Conservation (phyloP, 2,888 invertebrate genomes). For the Caenorhabditis plicata region DNA sequence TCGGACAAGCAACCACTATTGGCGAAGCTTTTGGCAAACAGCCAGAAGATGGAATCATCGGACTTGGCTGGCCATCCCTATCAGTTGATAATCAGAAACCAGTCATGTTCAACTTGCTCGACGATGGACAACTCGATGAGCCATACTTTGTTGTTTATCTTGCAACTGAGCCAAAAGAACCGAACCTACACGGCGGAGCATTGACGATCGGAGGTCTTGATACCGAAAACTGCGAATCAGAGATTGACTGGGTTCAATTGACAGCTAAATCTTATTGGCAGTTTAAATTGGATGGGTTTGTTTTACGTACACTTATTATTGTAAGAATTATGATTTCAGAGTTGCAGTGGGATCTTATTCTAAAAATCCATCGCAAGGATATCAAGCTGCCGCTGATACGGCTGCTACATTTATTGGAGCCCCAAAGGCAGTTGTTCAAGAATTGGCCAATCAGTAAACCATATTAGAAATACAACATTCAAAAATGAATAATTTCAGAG, state of each 20-base stretch:
- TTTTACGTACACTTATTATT: neutral
- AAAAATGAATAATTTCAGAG: too few relatives aligned
- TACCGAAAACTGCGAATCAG: conserved; percentile 29
- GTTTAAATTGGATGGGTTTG: conserved; percentile 40
- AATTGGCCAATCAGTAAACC: conserved; percentile 29
- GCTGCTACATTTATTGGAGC: conserved; percentile 56
- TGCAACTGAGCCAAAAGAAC: conserved; percentile 32
- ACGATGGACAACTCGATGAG: conserved; percentile 44
- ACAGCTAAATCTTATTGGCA: conserved; percentile 50
- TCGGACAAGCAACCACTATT: conserved; percentile 69
- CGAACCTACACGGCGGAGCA: conserved; percentile 42
- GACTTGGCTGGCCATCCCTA: conserved; percentile 68
- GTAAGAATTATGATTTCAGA: conserved; percentile 13
- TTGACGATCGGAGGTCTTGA: conserved; percentile 53
- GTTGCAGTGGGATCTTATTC: conserved; percentile 31
- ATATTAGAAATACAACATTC: neutral
- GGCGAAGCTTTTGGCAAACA: conserved; percentile 69
- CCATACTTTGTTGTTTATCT: conserved; percentile 42
- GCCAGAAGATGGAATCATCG: conserved; percentile 59
- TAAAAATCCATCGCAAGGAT: conserved; percentile 23
- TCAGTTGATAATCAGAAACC: conserved; percentile 67
- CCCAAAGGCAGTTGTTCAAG: conserved; percentile 44
- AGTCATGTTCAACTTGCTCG: conserved; percentile 54
- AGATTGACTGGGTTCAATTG: conserved; percentile 41
- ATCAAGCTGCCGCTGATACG: conserved; percentile 50